Conservation (phyloP, 2,888 invertebrate species). For the Troglohyphantes excavatus region DNA sequence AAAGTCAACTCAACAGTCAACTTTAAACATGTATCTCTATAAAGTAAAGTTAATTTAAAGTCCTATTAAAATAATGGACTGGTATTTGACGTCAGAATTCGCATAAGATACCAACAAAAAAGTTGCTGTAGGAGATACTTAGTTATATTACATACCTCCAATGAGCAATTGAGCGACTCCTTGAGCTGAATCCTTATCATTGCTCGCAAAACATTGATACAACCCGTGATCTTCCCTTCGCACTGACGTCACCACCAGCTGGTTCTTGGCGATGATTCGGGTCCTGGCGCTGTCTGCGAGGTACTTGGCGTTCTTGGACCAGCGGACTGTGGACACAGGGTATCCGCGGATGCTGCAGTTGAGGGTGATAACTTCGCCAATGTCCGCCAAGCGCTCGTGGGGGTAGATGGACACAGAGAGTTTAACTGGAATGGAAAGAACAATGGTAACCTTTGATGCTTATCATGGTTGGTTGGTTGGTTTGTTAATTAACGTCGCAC, state of each 20-base stretch:
- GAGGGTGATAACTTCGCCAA: slow-evolving; percentile 67
- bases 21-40: no score
- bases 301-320: slow-evolving; percentile 60
- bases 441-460: no score
- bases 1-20: no score
- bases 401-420: slow-evolving; percentile 58
- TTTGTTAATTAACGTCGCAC: no score
- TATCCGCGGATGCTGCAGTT: slow-evolving; percentile 72
- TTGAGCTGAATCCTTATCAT: slow-evolving; percentile 68
- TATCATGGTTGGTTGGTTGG: no score
- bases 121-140: no score
- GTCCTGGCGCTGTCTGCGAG: slow-evolving; percentile 44
- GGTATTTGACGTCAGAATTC: no score
- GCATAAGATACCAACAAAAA: no score
- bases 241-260: slow-evolving; percentile 67
- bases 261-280: slow-evolving; percentile 57
- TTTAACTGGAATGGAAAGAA: slow-evolving; percentile 40
- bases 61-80: no score
- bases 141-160: slow-evolving; percentile 66
- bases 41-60: no score
- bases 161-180: slow-evolving; percentile 64
- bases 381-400: slow-evolving; percentile 52
- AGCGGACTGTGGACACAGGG: slow-evolving; percentile 57
- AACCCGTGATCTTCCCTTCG: slow-evolving; percentile 65
- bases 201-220: slow-evolving; percentile 70